Evolutionary conservation across 2,797 vertebrate species (phyloP).

Genomic region (Moxostoma hubbsi): DNA sequence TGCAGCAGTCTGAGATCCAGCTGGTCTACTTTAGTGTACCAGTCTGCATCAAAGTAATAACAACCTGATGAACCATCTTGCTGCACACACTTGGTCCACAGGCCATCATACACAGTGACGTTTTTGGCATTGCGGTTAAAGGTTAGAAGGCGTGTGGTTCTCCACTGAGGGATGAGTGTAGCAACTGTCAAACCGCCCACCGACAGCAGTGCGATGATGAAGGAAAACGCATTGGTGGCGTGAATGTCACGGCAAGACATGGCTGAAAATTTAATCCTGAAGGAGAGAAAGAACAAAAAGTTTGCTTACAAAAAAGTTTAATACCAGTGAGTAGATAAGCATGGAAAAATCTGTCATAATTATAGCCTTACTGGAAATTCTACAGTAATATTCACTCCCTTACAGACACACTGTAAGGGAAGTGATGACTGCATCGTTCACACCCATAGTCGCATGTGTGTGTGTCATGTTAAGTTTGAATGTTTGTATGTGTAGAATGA

Average conservation of each 20-base stretch:
- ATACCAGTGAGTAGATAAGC: too few species aligned
- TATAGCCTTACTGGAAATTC: background rate
- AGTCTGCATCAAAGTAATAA: slow-evolving; percentile 91
- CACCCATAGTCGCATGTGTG: too few species aligned
- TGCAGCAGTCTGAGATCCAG: slow-evolving; percentile 94
- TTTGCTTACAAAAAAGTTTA: too few species aligned
- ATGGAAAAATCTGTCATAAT: too few species aligned
- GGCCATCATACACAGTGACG: slow-evolving; percentile 90
- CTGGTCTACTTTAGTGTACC: slow-evolving; percentile 94
- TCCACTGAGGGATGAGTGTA: slow-evolving; percentile 92
- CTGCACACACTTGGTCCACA: slow-evolving; percentile 95
- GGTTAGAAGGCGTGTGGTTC: slow-evolving; percentile 88
- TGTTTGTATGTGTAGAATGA: background rate
- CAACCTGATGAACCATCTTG: slow-evolving; percentile 92
- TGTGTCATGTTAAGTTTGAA: too few species aligned
- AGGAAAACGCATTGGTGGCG: slow-evolving; percentile 91
- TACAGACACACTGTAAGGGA: slow-evolving; percentile 7
- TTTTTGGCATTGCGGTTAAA: slow-evolving; percentile 95
- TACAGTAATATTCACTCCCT: background rate
- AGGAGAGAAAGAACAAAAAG: slow-evolving; percentile 20
- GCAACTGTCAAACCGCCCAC: slow-evolving; percentile 89
- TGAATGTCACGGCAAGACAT: slow-evolving; percentile 98
- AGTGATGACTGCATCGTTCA: slow-evolving; percentile 5
- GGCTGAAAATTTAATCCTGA: slow-evolving; percentile 14
- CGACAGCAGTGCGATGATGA: slow-evolving; percentile 89